Base-by-base conservation (phyloP, 2,797 vertebrate species). In the Nannoperca obscura region DNA sequence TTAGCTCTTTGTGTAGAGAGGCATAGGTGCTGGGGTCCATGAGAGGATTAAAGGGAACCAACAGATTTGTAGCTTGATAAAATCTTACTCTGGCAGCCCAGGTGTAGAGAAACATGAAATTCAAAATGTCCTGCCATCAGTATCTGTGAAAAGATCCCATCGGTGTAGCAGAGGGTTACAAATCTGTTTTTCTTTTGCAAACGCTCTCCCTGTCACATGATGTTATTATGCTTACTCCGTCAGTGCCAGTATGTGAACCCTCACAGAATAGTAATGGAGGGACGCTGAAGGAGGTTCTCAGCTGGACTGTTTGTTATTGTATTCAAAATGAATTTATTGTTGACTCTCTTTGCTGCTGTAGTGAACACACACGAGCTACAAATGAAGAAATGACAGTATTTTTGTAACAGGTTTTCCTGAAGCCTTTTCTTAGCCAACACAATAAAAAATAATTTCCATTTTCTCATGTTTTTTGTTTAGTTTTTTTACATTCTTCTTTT, bases 371-470 rank as follows among this genome's bases (percentile, higher is more conserved):
- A 95, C 86, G 94, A 97, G 97, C 96, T 97, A 96, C 95, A 97
- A 97, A 96, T 95, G 94, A 97, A 95, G 95, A 95, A 96, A 96
- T 95, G 94, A 97, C 96, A 96, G 95, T 95, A 94, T 96, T 96
- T 96, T 89, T 96, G 85, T 95, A 96, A 96, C 89, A 86, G 94
- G 92, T 83, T 76, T 95, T 96, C 94, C 82, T 93, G 95, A 96
- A 93, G 95, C 84, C 60, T 67, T 93, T 95, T 95, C 94, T 95
- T 96, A 95, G 95, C 94, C 95, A 98, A 98, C 96, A 97, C 97
- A 98, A 98, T 97, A 98, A 98, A 99, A 98, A 98, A 94, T 96
- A 96, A 97, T 96, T 96, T 96, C 94, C 94, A 95, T 96, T 96
- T 96, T 94, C 81, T 96, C 42, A 30, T 93, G 2, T 71, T 78